phyloP scores from a whole-genome alignment of 1,140 invertebrate species.

The Ridgeia piscesae region DNA sequence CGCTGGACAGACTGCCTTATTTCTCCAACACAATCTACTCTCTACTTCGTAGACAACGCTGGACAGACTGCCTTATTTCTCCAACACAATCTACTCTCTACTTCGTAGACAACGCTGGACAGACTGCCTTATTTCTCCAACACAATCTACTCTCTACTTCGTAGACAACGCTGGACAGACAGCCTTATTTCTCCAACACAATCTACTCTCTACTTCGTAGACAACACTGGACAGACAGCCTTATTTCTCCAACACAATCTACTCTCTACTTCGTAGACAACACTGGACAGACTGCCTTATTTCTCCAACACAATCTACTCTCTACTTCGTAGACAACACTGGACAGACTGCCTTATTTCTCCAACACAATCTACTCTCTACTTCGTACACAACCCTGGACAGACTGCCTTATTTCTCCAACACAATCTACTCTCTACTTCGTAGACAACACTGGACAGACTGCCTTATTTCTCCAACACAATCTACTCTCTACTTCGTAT shows the following conservation, averaged over 20 bases:
- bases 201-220: no score
- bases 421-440: no score
- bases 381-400: no score
- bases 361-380: neutral
- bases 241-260: neutral
- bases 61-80: neutral
- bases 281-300: neutral
- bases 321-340: no score
- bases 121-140: neutral
- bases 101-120: no score
- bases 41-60: no score
- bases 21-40: neutral
- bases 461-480: neutral
- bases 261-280: no score
- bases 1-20: neutral
- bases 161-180: neutral
- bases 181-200: neutral
- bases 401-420: neutral
- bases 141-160: no score
- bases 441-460: neutral
- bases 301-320: neutral
- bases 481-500: no score
- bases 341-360: neutral
- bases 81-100: neutral
- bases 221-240: neutral